Conservation (phyloP, 2,888 invertebrate genomes). For the Ophion ellenae region DNA sequence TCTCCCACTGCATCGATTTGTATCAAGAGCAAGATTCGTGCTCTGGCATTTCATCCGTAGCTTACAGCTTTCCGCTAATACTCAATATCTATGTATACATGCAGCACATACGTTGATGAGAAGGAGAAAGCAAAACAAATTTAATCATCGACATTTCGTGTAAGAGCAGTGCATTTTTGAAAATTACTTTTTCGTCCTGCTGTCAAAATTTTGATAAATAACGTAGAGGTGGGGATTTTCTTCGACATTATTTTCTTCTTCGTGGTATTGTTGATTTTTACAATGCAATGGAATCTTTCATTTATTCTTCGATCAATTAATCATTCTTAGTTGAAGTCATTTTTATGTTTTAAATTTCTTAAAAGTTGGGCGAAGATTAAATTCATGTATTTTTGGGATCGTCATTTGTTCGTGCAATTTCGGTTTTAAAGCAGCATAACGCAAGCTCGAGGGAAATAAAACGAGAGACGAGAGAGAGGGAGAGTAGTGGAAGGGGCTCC, state of each 20-base stretch:
- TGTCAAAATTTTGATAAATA: background rate
- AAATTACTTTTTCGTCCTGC: background rate
- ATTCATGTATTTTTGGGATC: background rate
- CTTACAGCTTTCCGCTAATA: background rate
- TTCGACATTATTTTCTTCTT: too few relatives aligned
- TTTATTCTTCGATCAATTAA: background rate
- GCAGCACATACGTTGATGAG: background rate
- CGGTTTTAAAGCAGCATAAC: background rate
- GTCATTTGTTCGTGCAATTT: background rate
- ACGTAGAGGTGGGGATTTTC: too few relatives aligned
- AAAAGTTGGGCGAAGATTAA: background rate
- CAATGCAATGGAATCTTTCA: background rate
- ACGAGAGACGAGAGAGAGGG: background rate
- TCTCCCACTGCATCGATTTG: conserved; percentile 37
- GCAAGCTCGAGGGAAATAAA: conserved; percentile 30
- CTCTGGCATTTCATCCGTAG: conserved; percentile 18
- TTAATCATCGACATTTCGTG: background rate
- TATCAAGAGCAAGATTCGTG: conserved; percentile 34
- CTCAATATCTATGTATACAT: background rate
- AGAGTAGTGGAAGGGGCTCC: conserved; percentile 3
- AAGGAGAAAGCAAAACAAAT: background rate
- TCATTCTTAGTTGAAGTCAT: background rate
- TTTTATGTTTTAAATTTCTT: background rate
- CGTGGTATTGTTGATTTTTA: too few relatives aligned
- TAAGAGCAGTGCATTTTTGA: background rate